phyloP scores from a whole-genome alignment of 2,797 vertebrate species.

The Microctenopoma steveboyesi region DNA sequence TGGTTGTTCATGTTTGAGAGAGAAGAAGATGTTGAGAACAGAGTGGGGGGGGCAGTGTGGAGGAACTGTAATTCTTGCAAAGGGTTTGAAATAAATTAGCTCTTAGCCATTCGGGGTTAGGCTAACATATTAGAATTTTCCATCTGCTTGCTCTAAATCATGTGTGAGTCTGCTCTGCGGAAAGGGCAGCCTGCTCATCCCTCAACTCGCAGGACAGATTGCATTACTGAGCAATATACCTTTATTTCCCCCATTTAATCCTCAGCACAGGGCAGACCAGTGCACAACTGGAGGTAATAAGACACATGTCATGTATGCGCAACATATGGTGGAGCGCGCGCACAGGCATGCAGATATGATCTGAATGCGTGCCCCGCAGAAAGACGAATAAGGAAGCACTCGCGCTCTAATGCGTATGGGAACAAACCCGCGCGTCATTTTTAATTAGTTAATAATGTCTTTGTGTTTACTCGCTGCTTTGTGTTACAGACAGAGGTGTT shows the following conservation, averaged over 20 bases:
- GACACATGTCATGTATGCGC: slow-evolving; percentile 46
- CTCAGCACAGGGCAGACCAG: slow-evolving; percentile 46
- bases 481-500: slow-evolving; percentile 70
- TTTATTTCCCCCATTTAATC: slow-evolving; percentile 80
- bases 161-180: slow-evolving; percentile 65
- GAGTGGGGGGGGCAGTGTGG: background rate
- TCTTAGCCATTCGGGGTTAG: slow-evolving; percentile 79
- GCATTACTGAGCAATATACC: slow-evolving; percentile 82
- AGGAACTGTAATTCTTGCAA: slow-evolving; percentile 74
- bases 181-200: slow-evolving; percentile 82
- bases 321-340: slow-evolving; percentile 27
- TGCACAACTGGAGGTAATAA: slow-evolving; percentile 53
- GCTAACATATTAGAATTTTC: slow-evolving; percentile 83
- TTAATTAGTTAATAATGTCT: slow-evolving; percentile 68
- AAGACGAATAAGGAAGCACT: slow-evolving; percentile 11
- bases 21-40: slow-evolving; percentile 7
- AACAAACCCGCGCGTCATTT: slow-evolving; percentile 56
- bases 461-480: slow-evolving; percentile 64
- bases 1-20: slow-evolving; percentile 16
- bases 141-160: slow-evolving; percentile 81
- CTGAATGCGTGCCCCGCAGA: background rate
- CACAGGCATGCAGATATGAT: slow-evolving; percentile 19
- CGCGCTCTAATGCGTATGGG: slow-evolving; percentile 1
- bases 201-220: slow-evolving; percentile 78
- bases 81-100: slow-evolving; percentile 80